phyloP scores from a whole-genome alignment of 2,888 invertebrate genomes.

The Epirrhoe alternata region DNA sequence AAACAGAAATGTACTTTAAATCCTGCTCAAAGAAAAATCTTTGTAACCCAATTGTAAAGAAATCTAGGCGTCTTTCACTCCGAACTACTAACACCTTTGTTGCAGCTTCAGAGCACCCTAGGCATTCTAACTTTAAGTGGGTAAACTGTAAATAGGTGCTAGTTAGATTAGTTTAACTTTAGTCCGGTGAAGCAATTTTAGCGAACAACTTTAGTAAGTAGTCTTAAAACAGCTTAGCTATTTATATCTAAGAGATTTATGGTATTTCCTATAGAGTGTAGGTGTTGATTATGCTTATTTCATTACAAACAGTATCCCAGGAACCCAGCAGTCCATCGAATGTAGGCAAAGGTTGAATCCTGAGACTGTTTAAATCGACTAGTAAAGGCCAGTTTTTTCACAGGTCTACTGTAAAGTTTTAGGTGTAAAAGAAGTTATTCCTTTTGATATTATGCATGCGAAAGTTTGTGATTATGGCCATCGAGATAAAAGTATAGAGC shows the following conservation, averaged over 20 bases:
- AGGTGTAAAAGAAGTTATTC: no score
- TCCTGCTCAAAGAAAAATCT: conserved; percentile 11
- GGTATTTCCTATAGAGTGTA: background rate
- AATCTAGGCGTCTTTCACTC: conserved; percentile 23
- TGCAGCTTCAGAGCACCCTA: conserved; percentile 33
- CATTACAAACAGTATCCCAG: no score
- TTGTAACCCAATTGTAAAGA: conserved; percentile 25
- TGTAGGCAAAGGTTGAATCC: no score
- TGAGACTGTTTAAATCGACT: no score
- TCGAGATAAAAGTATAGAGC: no score
- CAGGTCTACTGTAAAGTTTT: no score
- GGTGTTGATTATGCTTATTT: no score
- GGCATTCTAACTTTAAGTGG: conserved; percentile 42
- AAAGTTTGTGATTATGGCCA: no score
- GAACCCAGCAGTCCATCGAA: no score
- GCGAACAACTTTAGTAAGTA: conserved; percentile 32
- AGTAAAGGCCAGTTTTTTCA: no score
- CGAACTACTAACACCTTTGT: conserved; percentile 31
- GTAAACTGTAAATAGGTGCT: conserved; percentile 35
- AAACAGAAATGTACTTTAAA: conserved; percentile 14
- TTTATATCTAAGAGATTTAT: conserved; percentile 9
- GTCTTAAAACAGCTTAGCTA: conserved; percentile 19
- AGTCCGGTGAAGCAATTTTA: conserved; percentile 30
- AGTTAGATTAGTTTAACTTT: conserved; percentile 40
- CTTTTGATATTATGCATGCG: no score